Base-by-base conservation (phyloP, 2,888 invertebrate species). In the Poecilus cupreus region DNA sequence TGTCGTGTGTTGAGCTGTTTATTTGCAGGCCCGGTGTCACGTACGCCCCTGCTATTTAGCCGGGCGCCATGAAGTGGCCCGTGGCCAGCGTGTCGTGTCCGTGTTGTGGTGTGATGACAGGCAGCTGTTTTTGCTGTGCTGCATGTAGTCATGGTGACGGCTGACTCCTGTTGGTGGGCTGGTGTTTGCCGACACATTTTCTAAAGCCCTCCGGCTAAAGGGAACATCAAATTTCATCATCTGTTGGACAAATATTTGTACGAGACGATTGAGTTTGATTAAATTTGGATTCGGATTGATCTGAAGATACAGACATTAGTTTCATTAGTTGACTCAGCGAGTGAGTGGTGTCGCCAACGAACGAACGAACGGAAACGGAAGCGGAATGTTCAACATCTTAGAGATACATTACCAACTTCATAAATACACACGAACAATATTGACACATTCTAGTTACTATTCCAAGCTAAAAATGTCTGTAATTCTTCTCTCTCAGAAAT, bases 251-350 rank as follows among this genome's bases (percentile, higher is more conserved):
- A 70, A 70, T 70, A 70, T 70, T 70, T 70, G 39, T 11, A 11
- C 22, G 16, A 39, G 39, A 70, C 70, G 70, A 70, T 70, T 18
- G 70, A 37, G 70, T 70, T 70, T 70, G 70, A 70, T 70, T 70
- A 70, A 37, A 70, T 70, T 70, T 70, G 20, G 70, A 70, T 39
- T 22, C 11, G 22, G 20, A 70, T 32, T 37, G 70, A 70, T 70
- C 70, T 43, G 37, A 54, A 70, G 54, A 54, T 54, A 54, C 22
- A 54, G 70, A 43, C 26, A 70, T 70, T 70, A 70, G 70, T 70
- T 70, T 60, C 60, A 60, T 60, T 60, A 60, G 26, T 60, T 60
- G 60, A 60, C 60, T 60, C 32, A 26, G n/a, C n/a, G n/a, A 60
- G 22, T 22, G 54, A 54, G 32, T 32, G 1, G 32, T 6, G 32